Conservation (phyloP, 2,113 vertebrate species). For the Osmerus mordax region DNA sequence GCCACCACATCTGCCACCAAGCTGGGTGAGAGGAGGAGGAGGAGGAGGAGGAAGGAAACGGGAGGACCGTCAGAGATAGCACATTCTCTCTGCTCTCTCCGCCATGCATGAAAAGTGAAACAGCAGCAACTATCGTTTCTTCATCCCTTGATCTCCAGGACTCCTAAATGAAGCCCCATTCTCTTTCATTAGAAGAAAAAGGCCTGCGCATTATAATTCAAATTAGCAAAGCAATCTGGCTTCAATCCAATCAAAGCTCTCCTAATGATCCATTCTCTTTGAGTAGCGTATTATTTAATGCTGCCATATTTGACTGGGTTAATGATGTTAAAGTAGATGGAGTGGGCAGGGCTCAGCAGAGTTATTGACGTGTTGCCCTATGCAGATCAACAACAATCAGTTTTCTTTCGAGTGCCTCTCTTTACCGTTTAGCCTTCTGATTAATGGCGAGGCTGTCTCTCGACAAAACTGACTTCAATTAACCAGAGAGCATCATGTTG, state of each 20-base stretch:
- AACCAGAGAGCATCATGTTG: slow-evolving; percentile 41
- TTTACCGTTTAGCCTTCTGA: slow-evolving; percentile 39
- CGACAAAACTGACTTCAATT: slow-evolving; percentile 27
- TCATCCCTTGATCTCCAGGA: neutral
- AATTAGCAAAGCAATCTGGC: slow-evolving; percentile 41
- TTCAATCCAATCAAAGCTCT: slow-evolving; percentile 36
- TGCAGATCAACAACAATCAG: slow-evolving; percentile 57
- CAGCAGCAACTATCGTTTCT: too few relatives aligned
- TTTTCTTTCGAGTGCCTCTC: slow-evolving; percentile 37
- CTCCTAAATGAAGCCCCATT: slow-evolving; percentile 5
- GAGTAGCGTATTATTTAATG: slow-evolving; percentile 42
- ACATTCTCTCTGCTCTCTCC: neutral
- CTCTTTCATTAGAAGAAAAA: slow-evolving; percentile 17
- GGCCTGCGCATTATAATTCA: slow-evolving; percentile 36
- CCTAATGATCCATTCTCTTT: slow-evolving; percentile 35
- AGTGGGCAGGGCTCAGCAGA: slow-evolving; percentile 28
- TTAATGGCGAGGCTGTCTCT: slow-evolving; percentile 47
- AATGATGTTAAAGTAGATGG: slow-evolving; percentile 44
- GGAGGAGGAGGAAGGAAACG: neutral
- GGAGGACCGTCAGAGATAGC: neutral
- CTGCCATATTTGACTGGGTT: slow-evolving; percentile 38
- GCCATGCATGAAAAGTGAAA: neutral
- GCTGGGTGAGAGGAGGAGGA: slow-evolving; percentile 55
- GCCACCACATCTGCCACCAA: slow-evolving; percentile 85
- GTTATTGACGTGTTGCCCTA: slow-evolving; percentile 52